Evolutionary conservation across 2,113 vertebrate genomes (phyloP).

Genomic region (Hepsetus odoe): DNA sequence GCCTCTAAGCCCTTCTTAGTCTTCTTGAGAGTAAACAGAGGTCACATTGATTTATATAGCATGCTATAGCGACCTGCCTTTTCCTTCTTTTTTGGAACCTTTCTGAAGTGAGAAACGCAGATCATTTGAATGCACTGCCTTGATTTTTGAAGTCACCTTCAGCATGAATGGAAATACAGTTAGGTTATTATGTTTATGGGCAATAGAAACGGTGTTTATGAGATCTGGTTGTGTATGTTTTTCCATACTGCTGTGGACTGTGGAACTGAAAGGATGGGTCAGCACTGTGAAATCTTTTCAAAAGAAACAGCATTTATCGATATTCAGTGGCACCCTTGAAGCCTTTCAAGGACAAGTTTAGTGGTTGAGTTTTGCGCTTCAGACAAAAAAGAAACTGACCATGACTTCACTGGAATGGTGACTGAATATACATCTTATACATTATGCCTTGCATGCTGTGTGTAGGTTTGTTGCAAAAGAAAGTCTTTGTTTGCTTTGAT

Average conservation of each 20-base stretch:
- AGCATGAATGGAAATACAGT: neutral
- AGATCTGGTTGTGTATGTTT: neutral
- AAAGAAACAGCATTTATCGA: neutral
- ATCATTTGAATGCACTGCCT: neutral
- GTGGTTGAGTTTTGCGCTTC: neutral
- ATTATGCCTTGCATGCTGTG: neutral
- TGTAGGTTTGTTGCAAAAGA: neutral
- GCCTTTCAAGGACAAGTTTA: neutral
- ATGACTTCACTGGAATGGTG: constrained; percentile 1
- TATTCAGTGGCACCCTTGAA: neutral
- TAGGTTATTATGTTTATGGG: neutral
- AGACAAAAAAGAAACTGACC: neutral
- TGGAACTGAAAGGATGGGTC: neutral
- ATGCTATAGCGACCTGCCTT: neutral
- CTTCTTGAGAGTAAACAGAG: constrained; percentile 10
- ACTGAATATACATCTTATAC: neutral
- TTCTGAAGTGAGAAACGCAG: neutral
- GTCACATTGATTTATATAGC: constrained; percentile 15
- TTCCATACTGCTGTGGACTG: constrained; percentile 1
- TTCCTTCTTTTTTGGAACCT: neutral
- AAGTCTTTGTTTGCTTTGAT: neutral
- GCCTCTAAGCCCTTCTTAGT: neutral
- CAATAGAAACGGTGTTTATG: neutral
- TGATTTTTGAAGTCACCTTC: neutral
- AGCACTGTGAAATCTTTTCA: neutral